phyloP scores from a whole-genome alignment of 2,797 vertebrate species.

The Sciaenops ocellatus region DNA sequence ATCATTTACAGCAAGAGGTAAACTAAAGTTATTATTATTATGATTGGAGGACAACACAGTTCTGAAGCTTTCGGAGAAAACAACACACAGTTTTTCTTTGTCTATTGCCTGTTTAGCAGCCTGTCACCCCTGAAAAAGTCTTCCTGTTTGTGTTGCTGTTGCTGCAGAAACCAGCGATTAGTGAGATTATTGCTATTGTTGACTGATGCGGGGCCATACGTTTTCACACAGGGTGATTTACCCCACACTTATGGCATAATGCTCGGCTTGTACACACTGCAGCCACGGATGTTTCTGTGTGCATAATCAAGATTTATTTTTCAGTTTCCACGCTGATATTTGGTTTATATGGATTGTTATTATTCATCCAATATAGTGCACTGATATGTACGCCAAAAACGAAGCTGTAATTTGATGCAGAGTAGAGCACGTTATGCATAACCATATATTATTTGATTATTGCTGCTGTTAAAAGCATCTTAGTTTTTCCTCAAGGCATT shows the following conservation, averaged over 20 bases:
- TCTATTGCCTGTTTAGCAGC: slow-evolving; percentile 43
- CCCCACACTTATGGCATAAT: slow-evolving; percentile 80
- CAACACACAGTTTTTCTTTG: slow-evolving; percentile 6
- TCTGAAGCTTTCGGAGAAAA: slow-evolving; percentile 12
- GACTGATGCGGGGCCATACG: slow-evolving; percentile 74
- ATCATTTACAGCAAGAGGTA: neutral
- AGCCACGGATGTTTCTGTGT: slow-evolving; percentile 58
- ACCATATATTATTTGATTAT: slow-evolving; percentile 85
- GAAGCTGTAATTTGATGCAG: slow-evolving; percentile 76
- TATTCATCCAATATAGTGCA: slow-evolving; percentile 80
- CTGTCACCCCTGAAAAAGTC: slow-evolving; percentile 39
- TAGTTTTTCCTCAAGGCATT: slow-evolving; percentile 72
- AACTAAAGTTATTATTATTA: neutral
- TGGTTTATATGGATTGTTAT: slow-evolving; percentile 79
- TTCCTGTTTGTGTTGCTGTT: slow-evolving; percentile 59
- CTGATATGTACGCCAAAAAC: slow-evolving; percentile 63
- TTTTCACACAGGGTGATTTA: slow-evolving; percentile 83
- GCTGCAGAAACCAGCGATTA: slow-evolving; percentile 72
- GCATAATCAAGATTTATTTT: slow-evolving; percentile 80
- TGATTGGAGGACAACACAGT: neutral
- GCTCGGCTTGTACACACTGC: slow-evolving; percentile 52
- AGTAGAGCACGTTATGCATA: slow-evolving; percentile 77
- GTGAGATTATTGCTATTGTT: slow-evolving; percentile 81
- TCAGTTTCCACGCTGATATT: slow-evolving; percentile 76
- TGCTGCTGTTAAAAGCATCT: slow-evolving; percentile 85